These are phyloP conservation scores for Tethea ocularis DNA, from an alignment of 2,888 invertebrate genomes.

Conservation along the genomic window DNA sequence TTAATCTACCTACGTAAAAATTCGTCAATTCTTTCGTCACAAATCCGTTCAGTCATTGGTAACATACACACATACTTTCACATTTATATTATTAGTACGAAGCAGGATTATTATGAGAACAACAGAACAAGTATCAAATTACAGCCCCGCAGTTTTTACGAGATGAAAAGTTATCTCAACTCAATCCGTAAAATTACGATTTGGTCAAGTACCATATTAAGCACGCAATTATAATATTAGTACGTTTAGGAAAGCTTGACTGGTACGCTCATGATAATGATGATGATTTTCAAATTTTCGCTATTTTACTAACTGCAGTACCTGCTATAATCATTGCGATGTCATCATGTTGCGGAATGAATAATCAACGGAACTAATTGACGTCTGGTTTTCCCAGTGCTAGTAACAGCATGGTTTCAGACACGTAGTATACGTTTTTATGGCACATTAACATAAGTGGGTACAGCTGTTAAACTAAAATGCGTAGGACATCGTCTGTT, in stretches of 20 bases:
- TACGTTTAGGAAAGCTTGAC: neutral
- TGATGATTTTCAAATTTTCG: neutral
- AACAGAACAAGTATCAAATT: too few relatives aligned
- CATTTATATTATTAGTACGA: too few relatives aligned
- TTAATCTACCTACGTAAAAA: too few relatives aligned
- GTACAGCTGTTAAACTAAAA: conserved; percentile 1
- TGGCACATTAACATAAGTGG: conserved; percentile 17
- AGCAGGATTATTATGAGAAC: too few relatives aligned
- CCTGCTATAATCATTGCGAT: neutral
- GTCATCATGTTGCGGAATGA: conserved; percentile 12
- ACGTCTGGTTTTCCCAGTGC: conserved; percentile 20
- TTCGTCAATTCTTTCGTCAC: too few relatives aligned
- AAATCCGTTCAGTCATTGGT: too few relatives aligned
- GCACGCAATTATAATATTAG: too few relatives aligned
- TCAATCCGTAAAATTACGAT: too few relatives aligned
- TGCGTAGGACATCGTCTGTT: neutral
- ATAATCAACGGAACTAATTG: conserved; percentile 29
- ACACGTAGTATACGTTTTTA: conserved; percentile 18
- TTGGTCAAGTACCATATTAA: too few relatives aligned
- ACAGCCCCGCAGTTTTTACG: too few relatives aligned
- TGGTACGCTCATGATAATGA: neutral
- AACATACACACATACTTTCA: too few relatives aligned
- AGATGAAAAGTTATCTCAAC: too few relatives aligned
- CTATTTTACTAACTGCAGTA: neutral
- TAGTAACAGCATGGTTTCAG: conserved; percentile 11